phyloP scores from a whole-genome alignment of 2,113 vertebrate species.

The Muntiacus muntjak region DNA sequence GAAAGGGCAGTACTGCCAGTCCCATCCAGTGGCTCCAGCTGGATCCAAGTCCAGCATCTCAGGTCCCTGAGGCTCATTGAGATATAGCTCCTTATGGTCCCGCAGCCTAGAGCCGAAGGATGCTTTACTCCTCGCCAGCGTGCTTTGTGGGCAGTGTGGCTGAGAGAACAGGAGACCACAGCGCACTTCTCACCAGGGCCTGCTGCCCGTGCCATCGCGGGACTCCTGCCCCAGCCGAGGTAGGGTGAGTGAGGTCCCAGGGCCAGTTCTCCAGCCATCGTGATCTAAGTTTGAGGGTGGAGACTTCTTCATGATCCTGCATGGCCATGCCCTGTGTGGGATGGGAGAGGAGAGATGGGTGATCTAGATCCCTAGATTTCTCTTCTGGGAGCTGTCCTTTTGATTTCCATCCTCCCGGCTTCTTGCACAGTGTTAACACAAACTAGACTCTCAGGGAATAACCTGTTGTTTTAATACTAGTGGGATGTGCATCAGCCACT shows the following conservation, averaged over 20 bases:
- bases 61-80: not conserved
- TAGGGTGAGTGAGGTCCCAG: not conserved
- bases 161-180: not conserved
- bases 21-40: not conserved
- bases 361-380: not conserved
- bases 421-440: not conserved
- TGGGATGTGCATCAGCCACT: not conserved
- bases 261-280: not conserved
- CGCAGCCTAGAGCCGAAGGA: not conserved
- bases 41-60: not conserved
- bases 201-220: rapidly evolving
- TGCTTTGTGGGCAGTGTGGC: not conserved
- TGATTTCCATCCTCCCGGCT: not conserved
- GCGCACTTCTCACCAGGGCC: not conserved
- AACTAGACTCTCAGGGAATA: not conserved
- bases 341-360: not conserved
- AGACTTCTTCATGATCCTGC: not conserved
- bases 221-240: not conserved
- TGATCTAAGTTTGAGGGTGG: not conserved
- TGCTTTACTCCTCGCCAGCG: rapidly evolving
- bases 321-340: not conserved
- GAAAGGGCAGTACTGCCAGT: not conserved
- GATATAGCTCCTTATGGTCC: not conserved
- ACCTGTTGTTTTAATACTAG: not conserved
- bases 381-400: not conserved